Evolutionary conservation across 35 echinoderm and acorn worm species (phyloP).

Genomic region (Holothuria glaberrima): DNA sequence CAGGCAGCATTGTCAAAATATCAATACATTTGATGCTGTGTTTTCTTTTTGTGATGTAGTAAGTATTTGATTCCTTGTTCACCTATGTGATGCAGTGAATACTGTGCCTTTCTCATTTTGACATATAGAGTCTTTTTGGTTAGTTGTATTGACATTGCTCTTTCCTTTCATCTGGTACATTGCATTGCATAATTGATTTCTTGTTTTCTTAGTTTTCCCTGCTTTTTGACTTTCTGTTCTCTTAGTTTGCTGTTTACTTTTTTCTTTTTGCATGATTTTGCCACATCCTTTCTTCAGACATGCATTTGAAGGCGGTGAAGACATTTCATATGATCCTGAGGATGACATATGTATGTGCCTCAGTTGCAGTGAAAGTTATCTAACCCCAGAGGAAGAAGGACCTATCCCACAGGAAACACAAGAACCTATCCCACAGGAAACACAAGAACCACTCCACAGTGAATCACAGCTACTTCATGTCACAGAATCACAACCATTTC

Average conservation of each 20-base stretch:
- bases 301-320: conserved; percentile 86
- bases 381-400: not conserved
- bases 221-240: not conserved
- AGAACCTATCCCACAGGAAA: not conserved
- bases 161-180: not conserved
- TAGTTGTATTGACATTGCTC: not conserved
- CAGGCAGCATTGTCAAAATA: too few relatives aligned
- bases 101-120: too few relatives aligned
- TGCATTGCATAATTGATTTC: not conserved
- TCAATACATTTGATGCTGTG: too few relatives aligned
- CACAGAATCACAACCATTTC: not conserved
- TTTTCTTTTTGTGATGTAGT: too few relatives aligned
- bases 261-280: conserved; percentile 19
- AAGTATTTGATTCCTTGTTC: too few relatives aligned
- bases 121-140: not conserved
- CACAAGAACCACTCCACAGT: conserved; percentile 28
- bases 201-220: conserved; percentile 23
- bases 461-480: conserved; percentile 10
- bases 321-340: conserved; percentile 76
- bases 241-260: conserved; percentile 26
- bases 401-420: conserved; percentile 9
- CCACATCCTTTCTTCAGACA: conserved; percentile 66
- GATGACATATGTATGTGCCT: conserved; percentile 79
- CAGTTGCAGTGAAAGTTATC: conserved; percentile 31
- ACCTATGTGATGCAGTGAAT: too few relatives aligned